Base-by-base conservation (phyloP, 2,888 invertebrate species). In the Microdon myrmicae region DNA sequence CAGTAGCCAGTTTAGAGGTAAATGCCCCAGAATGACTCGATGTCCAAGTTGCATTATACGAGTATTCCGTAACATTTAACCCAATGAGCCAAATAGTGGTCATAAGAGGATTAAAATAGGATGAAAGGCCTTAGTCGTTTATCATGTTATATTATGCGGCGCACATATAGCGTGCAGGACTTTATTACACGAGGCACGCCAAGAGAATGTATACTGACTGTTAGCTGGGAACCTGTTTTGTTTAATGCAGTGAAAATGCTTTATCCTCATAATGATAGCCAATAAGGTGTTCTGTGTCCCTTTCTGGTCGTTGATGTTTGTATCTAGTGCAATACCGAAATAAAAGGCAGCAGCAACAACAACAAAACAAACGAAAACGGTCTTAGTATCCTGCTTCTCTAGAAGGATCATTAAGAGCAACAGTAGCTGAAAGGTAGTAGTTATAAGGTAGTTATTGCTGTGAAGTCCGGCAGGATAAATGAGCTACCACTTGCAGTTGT, bases 21-120 rank as follows among this genome's bases (percentile, higher is more conserved):
- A n/a, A n/a, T n/a, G n/a, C n/a, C n/a, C n/a, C n/a, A n/a, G n/a
- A n/a, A n/a, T n/a, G n/a, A n/a, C n/a, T n/a, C n/a, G n/a, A n/a
- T n/a, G n/a, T n/a, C n/a, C n/a, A n/a, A n/a, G n/a, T n/a, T n/a
- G n/a, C n/a, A n/a, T n/a, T n/a, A n/a, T n/a, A n/a, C n/a, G n/a
- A 47, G 22, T 16, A 34, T 39, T 44, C 19, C 19, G 37, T 48
- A 47, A 60, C 38, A 54, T 60, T 60, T 43, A 43, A 37, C 54
- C 47, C 47, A 48, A 60, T 60, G 32, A 32, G 41, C 37, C 54
- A 54, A 54, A 54, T 54, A 48, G 43, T 38, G 32, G 48, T 32
- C 54, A 48, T 54, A 60, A 54, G 54, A 54, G 60, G 41, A 54
- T 60, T 60, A 54, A 54, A 54, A 43, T 22, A 26, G 60, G 37